Evolutionary conservation across 2,113 vertebrate species (phyloP).

Genomic region (Ivindomyrus marchei): DNA sequence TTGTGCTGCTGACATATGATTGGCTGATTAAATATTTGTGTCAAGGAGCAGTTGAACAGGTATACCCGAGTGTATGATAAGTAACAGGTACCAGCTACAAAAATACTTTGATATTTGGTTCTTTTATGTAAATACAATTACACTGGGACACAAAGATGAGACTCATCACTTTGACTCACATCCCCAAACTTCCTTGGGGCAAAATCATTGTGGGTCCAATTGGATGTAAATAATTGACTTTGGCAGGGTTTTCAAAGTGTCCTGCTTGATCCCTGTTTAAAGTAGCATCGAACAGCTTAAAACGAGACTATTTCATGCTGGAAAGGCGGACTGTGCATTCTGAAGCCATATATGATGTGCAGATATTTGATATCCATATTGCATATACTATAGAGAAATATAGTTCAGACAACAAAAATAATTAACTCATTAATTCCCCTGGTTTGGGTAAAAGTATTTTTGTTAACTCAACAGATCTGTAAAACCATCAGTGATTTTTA

Average conservation of each 20-base stretch:
- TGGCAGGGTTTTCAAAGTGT: not conserved
- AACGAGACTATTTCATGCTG: not conserved
- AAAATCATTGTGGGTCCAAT: not conserved
- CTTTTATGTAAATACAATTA: not conserved
- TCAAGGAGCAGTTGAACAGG: not conserved
- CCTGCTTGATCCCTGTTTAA: not conserved
- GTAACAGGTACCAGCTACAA: not conserved
- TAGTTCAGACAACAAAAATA: not conserved
- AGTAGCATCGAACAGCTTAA: not conserved
- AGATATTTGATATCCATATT: not conserved
- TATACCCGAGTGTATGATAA: not conserved
- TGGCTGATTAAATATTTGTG: not conserved
- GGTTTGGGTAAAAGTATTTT: not conserved
- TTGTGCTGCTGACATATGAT: not conserved
- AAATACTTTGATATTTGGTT: not conserved
- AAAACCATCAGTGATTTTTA: not conserved
- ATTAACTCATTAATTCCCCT: not conserved
- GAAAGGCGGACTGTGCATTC: not conserved
- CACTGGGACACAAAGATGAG: not conserved
- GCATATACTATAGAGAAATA: not conserved
- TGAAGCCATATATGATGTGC: not conserved
- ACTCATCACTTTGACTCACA: not conserved
- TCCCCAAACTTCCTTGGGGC: not conserved
- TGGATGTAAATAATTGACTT: not conserved
- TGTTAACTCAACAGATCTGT: not conserved